Percentiles rank a stretch among this genome's conserved stretches.
Evolutionary conservation across 2,797 vertebrate species (phyloP).

Genomic region (Pangasius krempfi): DNA sequence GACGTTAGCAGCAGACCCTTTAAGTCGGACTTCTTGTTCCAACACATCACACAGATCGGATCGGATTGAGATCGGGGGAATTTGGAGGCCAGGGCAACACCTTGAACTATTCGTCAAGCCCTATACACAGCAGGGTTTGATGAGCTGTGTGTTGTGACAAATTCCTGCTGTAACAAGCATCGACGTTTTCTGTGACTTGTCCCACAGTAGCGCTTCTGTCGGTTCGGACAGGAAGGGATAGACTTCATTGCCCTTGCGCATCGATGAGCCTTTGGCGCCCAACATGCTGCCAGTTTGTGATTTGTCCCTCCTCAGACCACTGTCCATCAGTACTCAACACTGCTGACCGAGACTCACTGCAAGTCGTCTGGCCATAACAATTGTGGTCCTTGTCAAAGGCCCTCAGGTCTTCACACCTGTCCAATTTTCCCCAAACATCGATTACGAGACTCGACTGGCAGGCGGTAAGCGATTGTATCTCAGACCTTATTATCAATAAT

Average conservation of each 20-base stretch:
- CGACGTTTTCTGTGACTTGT: neutral
- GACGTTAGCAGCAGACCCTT: neutral
- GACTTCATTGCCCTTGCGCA: too few species aligned
- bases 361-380: neutral
- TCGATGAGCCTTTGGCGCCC: neutral
- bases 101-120: neutral
- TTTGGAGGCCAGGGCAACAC: neutral
- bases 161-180: neutral
- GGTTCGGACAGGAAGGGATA: neutral
- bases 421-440: neutral
- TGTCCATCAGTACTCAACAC: neutral
- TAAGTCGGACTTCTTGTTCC: neutral
- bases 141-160: neutral
- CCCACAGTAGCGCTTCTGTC: neutral
- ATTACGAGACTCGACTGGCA: neutral
- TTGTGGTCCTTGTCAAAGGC: neutral
- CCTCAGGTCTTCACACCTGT: neutral
- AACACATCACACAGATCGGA: neutral
- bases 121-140: neutral
- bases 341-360: neutral
- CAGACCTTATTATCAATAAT: neutral
- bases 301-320: neutral
- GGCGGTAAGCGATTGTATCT: neutral
- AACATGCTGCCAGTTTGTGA: neutral
- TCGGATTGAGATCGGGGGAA: neutral